Conservation (phyloP, 2,113 vertebrate species). For the Rhegmatorhina hoffmannsi region DNA sequence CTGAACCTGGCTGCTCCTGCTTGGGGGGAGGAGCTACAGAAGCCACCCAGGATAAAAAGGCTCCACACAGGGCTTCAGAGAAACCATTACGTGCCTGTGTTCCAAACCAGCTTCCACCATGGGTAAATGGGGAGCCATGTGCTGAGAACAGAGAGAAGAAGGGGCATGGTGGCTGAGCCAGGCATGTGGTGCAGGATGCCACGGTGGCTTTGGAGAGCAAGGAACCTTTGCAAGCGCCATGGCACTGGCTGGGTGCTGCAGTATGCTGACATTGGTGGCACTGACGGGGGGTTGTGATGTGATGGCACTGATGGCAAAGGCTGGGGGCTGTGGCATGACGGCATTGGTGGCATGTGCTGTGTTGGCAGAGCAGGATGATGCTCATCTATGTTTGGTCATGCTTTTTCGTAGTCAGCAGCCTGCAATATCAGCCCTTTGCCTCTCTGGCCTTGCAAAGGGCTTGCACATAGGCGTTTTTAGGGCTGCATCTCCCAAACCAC, state of each 20-base stretch:
- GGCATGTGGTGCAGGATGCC: accelerated
- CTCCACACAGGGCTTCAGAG: background rate
- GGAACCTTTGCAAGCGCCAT: background rate
- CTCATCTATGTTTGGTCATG: background rate
- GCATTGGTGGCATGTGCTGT: background rate
- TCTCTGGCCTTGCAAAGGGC: background rate
- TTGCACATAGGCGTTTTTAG: background rate
- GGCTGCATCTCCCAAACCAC: background rate
- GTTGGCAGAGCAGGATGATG: background rate
- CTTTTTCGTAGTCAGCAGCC: background rate
- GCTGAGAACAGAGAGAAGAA: background rate
- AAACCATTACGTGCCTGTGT: background rate
- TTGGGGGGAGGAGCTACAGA: slow-evolving; percentile 13
- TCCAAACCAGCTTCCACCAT: background rate
- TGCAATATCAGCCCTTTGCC: background rate
- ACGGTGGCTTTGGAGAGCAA: background rate
- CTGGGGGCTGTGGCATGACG: accelerated
- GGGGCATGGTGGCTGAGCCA: accelerated
- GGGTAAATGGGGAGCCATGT: accelerated
- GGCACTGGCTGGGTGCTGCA: background rate
- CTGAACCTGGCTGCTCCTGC: slow-evolving; percentile 25
- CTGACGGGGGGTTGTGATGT: accelerated
- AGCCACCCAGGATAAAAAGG: slow-evolving; percentile 33
- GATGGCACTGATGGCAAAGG: background rate
- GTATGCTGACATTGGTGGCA: background rate